Evolutionary conservation across 2,797 vertebrate species (phyloP).

Genomic region (Bucorvus abyssinicus): DNA sequence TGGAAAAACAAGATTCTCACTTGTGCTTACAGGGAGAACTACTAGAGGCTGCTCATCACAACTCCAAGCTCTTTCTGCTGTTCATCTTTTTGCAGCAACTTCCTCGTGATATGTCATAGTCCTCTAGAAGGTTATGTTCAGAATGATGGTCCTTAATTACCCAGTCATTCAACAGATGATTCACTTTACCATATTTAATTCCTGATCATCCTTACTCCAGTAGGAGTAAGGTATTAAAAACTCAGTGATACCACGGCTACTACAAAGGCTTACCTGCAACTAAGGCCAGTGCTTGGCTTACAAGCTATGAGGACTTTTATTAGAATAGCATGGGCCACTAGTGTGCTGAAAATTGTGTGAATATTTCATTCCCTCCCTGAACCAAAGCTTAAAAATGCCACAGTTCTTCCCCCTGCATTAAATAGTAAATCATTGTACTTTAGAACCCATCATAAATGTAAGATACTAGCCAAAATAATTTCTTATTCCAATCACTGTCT

Average conservation of each 20-base stretch:
- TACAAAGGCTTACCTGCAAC: background rate
- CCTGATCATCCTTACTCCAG: background rate
- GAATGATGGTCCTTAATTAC: background rate
- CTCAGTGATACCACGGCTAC: background rate
- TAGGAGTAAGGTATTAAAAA: background rate
- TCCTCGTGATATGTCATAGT: background rate
- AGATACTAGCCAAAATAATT: background rate
- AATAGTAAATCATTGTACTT: slow-evolving; percentile 13
- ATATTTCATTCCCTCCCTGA: background rate
- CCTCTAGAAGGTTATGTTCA: background rate
- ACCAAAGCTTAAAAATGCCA: background rate
- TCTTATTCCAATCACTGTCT: background rate
- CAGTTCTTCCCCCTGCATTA: background rate
- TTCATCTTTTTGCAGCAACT: background rate
- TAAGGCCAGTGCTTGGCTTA: background rate
- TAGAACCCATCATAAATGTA: slow-evolving; percentile 7
- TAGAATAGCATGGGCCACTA: background rate
- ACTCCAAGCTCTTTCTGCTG: background rate
- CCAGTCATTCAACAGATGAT: background rate
- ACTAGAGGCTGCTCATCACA: background rate
- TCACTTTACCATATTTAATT: background rate
- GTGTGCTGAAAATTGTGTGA: background rate
- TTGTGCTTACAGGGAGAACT: background rate
- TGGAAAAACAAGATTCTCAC: background rate
- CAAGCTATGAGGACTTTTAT: background rate